These are phyloP conservation scores for Diphyllodes magnificus DNA, from an alignment of 2,113 vertebrate genomes.

Conservation along the genomic window DNA sequence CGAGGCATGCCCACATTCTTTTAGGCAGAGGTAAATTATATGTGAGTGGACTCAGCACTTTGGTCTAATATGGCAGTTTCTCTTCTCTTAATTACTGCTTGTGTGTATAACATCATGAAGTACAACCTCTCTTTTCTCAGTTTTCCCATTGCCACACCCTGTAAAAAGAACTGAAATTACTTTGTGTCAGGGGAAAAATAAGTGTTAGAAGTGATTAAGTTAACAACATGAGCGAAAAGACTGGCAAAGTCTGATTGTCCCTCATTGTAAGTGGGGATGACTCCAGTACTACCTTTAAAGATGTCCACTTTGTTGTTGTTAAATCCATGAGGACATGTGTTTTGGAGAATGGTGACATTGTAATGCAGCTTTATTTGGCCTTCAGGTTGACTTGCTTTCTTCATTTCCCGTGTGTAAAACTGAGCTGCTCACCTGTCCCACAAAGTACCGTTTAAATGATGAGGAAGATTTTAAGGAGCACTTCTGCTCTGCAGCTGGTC, in stretches of 20 bases:
- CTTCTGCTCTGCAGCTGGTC: not conserved
- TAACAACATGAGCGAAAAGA: not conserved
- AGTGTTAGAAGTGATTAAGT: not conserved
- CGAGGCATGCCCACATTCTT: not conserved
- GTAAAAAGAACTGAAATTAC: not conserved
- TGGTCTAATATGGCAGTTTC: not conserved
- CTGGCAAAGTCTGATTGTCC: not conserved
- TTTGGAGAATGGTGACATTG: not conserved
- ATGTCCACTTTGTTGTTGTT: not conserved
- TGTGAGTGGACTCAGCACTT: not conserved
- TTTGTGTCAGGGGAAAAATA: not conserved
- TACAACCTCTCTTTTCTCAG: not conserved
- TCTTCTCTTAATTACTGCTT: not conserved
- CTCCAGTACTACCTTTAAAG: not conserved
- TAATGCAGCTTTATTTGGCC: not conserved
- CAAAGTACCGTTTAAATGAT: not conserved
- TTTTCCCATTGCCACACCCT: not conserved
- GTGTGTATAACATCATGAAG: not conserved
- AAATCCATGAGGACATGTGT: not conserved
- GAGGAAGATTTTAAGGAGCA: not conserved
- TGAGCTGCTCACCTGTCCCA: not conserved
- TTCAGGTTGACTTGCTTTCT: not conserved
- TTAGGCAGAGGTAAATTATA: not conserved
- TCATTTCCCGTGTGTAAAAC: not conserved
- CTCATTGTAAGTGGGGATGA: rapidly evolving